phyloP scores from a whole-genome alignment of 2,113 vertebrate genomes.

The Pelecanoides urinatrix region DNA sequence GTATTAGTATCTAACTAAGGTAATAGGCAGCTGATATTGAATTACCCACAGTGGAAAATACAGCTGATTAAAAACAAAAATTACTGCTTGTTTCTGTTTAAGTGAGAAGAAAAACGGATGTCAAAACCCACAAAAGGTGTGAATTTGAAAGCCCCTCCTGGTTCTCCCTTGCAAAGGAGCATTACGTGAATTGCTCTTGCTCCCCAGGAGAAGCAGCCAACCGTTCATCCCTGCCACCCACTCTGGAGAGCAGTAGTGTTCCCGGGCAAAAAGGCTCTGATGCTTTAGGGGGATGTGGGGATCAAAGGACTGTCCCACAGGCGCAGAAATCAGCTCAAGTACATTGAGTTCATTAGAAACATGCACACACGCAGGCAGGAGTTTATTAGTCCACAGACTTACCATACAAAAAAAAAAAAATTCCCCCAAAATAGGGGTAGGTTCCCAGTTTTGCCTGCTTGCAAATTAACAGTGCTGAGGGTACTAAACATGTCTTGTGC shows the following conservation, averaged over 20 bases:
- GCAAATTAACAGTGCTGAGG: background rate
- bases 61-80: background rate
- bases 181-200: background rate
- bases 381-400: slow-evolving; percentile 31
- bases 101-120: background rate
- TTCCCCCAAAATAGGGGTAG: background rate
- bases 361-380: background rate
- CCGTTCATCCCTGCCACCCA: accelerated
- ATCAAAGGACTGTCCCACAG: background rate
- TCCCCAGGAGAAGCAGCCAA: background rate
- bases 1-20: background rate
- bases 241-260: background rate
- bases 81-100: no score
- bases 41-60: background rate
- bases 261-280: background rate
- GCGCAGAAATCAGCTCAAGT: background rate
- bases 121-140: background rate
- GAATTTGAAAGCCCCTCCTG: background rate
- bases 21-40: background rate
- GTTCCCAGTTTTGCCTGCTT: background rate
- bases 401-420: background rate
- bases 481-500: background rate
- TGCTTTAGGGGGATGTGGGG: background rate
- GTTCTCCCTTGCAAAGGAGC: background rate
- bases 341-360: background rate